Evolutionary conservation across 2,113 vertebrate species (phyloP).

Genomic region (Romanogobio albipinnatus): DNA sequence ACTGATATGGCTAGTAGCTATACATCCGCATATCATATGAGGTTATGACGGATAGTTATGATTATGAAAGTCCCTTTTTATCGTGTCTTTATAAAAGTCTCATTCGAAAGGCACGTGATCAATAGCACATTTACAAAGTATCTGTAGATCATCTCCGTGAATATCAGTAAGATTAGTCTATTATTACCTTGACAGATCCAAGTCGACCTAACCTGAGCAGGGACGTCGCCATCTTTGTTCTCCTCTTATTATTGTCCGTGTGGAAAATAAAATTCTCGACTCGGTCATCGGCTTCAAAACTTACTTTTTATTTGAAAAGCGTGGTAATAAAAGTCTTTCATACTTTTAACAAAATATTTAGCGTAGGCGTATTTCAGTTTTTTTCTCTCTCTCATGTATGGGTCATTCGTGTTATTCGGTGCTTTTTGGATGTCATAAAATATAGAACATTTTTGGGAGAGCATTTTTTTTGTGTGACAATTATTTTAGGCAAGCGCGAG

Average conservation of each 20-base stretch:
- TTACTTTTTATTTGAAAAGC: not conserved
- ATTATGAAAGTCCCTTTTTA: not conserved
- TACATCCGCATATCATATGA: not conserved
- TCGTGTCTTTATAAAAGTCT: not conserved
- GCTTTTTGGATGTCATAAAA: too few relatives aligned
- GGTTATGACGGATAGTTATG: conserved; percentile 21
- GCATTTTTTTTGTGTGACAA: too few relatives aligned
- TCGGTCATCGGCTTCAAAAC: not conserved
- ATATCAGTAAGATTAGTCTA: fast-evolving
- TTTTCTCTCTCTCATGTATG: too few relatives aligned
- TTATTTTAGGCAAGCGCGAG: too few relatives aligned
- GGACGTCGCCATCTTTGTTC: conserved; percentile 72
- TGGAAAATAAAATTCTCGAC: conserved; percentile 41
- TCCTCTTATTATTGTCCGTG: conserved; percentile 59
- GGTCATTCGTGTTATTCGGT: too few relatives aligned
- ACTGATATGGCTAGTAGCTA: not conserved
- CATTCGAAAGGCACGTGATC: not conserved
- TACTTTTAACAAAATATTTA: not conserved
- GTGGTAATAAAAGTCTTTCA: not conserved
- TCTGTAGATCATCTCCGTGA: not conserved
- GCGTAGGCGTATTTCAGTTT: too few relatives aligned
- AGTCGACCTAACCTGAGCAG: conserved; percentile 70
- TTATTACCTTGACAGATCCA: conserved; percentile 74
- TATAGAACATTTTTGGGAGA: too few relatives aligned
- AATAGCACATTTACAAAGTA: not conserved